Conservation (phyloP, 1,140 invertebrate species). For the Rhopalosiphum maidis region DNA sequence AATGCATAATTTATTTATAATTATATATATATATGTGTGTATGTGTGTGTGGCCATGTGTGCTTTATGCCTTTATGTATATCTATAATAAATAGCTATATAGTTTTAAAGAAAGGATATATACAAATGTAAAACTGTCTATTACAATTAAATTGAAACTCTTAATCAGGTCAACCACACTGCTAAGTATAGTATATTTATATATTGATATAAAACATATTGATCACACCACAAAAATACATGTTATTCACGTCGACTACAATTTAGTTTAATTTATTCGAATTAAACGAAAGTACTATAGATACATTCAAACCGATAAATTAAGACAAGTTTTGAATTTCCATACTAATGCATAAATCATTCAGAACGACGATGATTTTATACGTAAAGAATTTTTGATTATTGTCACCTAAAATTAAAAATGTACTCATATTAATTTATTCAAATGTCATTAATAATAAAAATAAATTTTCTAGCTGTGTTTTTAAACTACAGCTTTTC, state of each 20-base stretch:
- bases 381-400: not conserved
- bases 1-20: no score
- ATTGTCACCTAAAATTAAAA: conserved; percentile 9
- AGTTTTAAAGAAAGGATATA: no score
- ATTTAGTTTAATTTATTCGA: not conserved
- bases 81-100: no score
- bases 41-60: no score
- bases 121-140: not conserved
- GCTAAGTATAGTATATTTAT: not conserved
- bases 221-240: not conserved
- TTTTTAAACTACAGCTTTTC: no score
- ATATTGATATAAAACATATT: not conserved
- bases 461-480: no score
- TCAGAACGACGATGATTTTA: not conserved
- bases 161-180: not conserved
- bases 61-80: no score
- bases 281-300: not conserved
- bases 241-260: not conserved
- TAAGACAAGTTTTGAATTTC: not conserved
- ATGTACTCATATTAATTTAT: not conserved
- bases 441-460: not conserved
- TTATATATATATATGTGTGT: no score
- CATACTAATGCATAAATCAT: not conserved
- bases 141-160: not conserved
- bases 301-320: not conserved